phyloP scores from a whole-genome alignment of 2,888 invertebrate species.

The Chrysomela aeneicollis region DNA sequence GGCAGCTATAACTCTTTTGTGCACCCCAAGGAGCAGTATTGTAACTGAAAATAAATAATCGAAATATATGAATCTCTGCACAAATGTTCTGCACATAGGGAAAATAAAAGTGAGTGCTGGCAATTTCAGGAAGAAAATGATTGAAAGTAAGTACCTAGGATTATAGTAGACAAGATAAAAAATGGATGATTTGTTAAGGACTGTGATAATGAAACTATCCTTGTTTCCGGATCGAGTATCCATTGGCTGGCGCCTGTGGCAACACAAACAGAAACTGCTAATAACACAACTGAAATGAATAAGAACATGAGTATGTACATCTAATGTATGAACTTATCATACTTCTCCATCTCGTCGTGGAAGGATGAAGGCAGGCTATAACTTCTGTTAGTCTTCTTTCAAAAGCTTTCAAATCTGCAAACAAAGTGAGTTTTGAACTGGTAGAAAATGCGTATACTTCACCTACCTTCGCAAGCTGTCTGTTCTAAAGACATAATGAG shows the following conservation, averaged over 20 bases:
- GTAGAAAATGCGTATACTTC: conserved; percentile 2
- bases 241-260: conserved; percentile 96
- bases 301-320: not conserved
- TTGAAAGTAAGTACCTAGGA: conserved; percentile 69
- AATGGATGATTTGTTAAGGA: conserved; percentile 94
- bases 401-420: conserved; percentile 94
- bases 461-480: conserved; percentile 87
- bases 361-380: conserved; percentile 93
- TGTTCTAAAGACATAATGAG: conserved; percentile 81
- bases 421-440: conserved; percentile 7
- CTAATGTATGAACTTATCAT: conserved; percentile 57
- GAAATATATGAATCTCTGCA: not conserved
- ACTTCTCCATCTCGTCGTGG: conserved; percentile 96
- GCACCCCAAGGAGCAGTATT: conserved; percentile 91
- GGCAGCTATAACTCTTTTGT: conserved; percentile 95
- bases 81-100: no score
- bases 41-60: conserved; percentile 67
- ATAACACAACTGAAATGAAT: conserved; percentile 78
- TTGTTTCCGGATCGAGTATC: conserved; percentile 92
- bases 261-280: conserved; percentile 87
- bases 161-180: conserved; percentile 87
- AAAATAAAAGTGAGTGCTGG: not conserved
- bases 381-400: conserved; percentile 97
- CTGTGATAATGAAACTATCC: conserved; percentile 89
- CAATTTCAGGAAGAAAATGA: not conserved